Evolutionary conservation across 2,797 vertebrate species (phyloP), one percentile per base, ranked within the genome.

Genomic region (Myiotriccus ornatus): DNA sequence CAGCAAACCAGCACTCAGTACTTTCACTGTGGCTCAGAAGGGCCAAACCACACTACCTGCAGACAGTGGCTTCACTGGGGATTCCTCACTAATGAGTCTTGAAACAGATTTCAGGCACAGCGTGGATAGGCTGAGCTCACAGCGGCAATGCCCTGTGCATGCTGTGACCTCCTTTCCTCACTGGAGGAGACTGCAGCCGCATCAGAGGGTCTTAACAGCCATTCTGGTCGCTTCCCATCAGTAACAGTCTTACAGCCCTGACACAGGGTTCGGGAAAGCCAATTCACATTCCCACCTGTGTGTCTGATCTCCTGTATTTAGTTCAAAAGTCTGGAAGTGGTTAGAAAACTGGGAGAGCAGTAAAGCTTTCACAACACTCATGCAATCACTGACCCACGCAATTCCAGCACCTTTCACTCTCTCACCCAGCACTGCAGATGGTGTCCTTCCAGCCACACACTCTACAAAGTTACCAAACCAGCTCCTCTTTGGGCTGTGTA

Each of bases 111-210:
- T 71, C 41, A 90, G 65, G 35, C 53, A 46, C 60, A 59, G 59
- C 4, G 50, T 9, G 8, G 43, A n/a, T 7, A 67, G 59, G 65
- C 53, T 86, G 75, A 86, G 53, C 53, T 81, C 76, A 41, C 60
- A 63, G 88, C 53, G 74, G 65, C 24, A 37, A 46, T 41, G 60
- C 30, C 17, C 62, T 75, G 5, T 11, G 41, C 84, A 39, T 25
- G 69, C 88, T 78, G 57, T 84, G 86, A 83, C 90, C 84, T 93
- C 57, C 62, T 88, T 91, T 96, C 56, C 71, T 89, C 75, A 15
- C 79, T 32, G 37, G 15, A 78, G 57, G 88, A 86, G 62, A 68
- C 35, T 27, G 37, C 49, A 80, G 68, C 52, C 84, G 41, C 49
- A 53, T 41, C 37, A 93, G 53, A 84, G 34, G 25, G 34, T 74